These are phyloP conservation scores for Pedionomus torquatus DNA, from an alignment of 2,113 vertebrate genomes.

Conservation along the genomic window DNA sequence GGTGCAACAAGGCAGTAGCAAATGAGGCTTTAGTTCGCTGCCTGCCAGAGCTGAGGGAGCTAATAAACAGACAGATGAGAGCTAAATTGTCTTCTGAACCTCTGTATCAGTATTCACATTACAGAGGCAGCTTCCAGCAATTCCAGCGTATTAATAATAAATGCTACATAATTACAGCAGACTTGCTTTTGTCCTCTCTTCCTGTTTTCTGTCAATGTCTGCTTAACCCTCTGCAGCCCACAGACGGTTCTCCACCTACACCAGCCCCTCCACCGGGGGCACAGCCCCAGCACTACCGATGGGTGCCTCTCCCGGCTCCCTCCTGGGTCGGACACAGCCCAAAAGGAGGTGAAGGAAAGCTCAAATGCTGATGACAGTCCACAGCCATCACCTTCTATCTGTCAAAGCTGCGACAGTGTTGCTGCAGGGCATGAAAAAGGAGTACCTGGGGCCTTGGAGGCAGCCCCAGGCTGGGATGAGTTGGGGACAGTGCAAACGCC, in stretches of 20 bases:
- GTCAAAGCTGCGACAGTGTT: not conserved
- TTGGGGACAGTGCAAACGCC: accelerated
- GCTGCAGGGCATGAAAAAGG: not conserved
- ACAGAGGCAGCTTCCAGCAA: constrained; percentile 82
- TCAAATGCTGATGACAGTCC: not conserved
- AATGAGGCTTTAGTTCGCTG: constrained; percentile 32
- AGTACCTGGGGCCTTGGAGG: not conserved
- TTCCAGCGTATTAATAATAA: constrained; percentile 85
- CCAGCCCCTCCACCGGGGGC: not conserved
- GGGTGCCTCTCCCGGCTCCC: not conserved
- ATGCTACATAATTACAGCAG: constrained; percentile 82
- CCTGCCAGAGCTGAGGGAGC: constrained; percentile 33
- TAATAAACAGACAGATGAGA: constrained; percentile 66
- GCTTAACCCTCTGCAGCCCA: constrained; percentile 47
- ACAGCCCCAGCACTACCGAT: not conserved
- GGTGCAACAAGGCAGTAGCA: constrained; percentile 32
- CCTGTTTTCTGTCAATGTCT: constrained; percentile 75
- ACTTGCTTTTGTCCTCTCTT: constrained; percentile 73
- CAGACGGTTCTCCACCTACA: not conserved
- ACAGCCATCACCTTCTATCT: not conserved
- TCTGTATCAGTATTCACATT: constrained; percentile 76
- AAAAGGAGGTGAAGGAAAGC: not conserved
- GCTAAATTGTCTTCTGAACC: constrained; percentile 67
- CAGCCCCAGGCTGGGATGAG: not conserved
- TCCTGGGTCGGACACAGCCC: accelerated